Evolutionary conservation across 2,113 vertebrate genomes (phyloP).

Genomic region (Ptilorrhoa leucosticta): DNA sequence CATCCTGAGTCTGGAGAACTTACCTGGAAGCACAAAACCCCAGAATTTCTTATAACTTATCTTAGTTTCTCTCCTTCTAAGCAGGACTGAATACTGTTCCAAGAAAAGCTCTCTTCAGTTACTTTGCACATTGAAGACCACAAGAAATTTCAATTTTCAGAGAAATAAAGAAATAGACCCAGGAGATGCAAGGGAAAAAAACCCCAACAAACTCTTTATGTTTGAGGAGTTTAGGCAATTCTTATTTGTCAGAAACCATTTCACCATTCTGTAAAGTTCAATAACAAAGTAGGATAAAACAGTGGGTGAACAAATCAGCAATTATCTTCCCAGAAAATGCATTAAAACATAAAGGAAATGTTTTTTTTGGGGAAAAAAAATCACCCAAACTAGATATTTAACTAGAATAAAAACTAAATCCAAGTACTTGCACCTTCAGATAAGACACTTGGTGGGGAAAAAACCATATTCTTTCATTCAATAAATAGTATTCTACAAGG

Average conservation of each 20-base stretch:
- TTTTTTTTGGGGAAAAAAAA: background rate
- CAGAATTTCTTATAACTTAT: background rate
- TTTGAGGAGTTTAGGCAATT: background rate
- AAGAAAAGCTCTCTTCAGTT: background rate
- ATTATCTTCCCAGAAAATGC: background rate
- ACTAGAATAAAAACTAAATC: background rate
- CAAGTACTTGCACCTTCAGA: background rate
- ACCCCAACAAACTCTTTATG: background rate
- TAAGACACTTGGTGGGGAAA: background rate
- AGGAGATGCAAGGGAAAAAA: background rate
- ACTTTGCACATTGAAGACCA: background rate
- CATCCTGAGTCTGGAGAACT: background rate
- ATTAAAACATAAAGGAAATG: background rate
- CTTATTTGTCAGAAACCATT: background rate
- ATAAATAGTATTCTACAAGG: background rate
- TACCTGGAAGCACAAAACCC: background rate
- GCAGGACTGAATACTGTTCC: background rate
- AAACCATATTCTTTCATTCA: background rate
- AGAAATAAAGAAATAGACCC: background rate
- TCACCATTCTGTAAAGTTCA: background rate
- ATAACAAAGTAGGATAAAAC: background rate
- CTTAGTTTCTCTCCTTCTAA: background rate
- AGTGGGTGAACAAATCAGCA: background rate
- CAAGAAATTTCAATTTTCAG: background rate
- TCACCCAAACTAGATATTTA: background rate